Evolutionary conservation across 2,113 vertebrate species (phyloP).

Genomic region (Peromyscus californicus): DNA sequence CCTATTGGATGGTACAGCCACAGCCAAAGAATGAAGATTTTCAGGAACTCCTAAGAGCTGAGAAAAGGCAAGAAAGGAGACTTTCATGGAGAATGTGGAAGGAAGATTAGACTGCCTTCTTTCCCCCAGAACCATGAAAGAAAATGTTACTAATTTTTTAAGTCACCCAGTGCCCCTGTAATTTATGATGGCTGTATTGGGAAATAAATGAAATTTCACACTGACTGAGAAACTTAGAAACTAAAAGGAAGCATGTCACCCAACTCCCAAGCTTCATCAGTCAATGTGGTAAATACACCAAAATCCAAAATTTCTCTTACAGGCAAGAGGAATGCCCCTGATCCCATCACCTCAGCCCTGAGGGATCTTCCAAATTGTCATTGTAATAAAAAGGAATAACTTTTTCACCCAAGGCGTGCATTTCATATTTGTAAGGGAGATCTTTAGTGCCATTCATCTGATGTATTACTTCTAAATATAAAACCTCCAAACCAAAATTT

Average conservation of each 20-base stretch:
- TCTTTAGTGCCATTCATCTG: not conserved
- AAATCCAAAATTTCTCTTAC: not conserved
- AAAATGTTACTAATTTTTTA: slow-evolving; percentile 8
- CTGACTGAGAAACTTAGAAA: not conserved
- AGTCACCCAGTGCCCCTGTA: not conserved
- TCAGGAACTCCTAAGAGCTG: not conserved
- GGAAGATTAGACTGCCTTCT: not conserved
- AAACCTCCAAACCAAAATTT: not conserved
- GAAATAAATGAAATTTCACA: not conserved
- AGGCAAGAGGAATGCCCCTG: no score
- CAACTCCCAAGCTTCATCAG: not conserved
- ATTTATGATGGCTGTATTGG: not conserved
- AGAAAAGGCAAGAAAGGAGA: not conserved
- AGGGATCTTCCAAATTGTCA: not conserved
- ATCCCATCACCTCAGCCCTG: no score
- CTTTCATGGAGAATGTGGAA: not conserved
- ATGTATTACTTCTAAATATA: not conserved
- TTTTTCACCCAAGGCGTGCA: not conserved
- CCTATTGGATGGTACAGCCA: not conserved
- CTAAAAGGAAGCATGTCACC: not conserved
- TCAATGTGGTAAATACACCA: not conserved
- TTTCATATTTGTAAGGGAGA: not conserved
- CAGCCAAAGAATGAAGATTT: not conserved
- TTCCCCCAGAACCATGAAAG: not conserved
- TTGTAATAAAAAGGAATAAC: not conserved